Conservation (phyloP, 1,140 invertebrate species). For the Anoplolepis gracilipes region DNA sequence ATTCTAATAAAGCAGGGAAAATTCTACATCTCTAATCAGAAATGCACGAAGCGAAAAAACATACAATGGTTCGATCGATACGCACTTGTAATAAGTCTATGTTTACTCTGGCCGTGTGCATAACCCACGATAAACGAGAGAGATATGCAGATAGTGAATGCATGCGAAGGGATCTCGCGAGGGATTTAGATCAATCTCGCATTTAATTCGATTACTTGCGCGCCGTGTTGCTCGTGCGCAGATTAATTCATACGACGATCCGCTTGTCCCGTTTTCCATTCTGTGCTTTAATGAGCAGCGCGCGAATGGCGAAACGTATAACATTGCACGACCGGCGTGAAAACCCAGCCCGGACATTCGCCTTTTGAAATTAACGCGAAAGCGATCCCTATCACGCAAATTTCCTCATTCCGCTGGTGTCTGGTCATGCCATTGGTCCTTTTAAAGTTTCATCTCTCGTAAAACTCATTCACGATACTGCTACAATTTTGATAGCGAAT, state of each 20-base stretch:
- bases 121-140: conserved; percentile 33
- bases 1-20: neutral
- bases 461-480: conserved; percentile 3
- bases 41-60: neutral
- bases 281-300: conserved; percentile 13
- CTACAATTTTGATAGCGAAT: conserved; percentile 1
- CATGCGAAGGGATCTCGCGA: conserved; percentile 51
- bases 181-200: conserved; percentile 60
- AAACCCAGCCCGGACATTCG: conserved; percentile 49
- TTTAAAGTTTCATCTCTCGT: conserved; percentile 47
- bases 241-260: conserved; percentile 72
- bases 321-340: conserved; percentile 8
- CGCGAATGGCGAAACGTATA: neutral
- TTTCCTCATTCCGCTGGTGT: neutral
- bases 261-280: conserved; percentile 28
- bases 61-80: conserved; percentile 45
- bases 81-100: conserved; percentile 58
- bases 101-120: conserved; percentile 33
- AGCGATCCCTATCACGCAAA: conserved; percentile 48
- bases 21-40: conserved; percentile 12
- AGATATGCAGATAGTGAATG: conserved; percentile 43
- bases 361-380: conserved; percentile 42
- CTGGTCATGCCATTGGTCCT: neutral
- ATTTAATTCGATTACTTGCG: conserved; percentile 73
- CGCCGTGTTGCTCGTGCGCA: conserved; percentile 33